Evolutionary conservation across 2,113 vertebrate genomes (phyloP), one percentile per base, ranked within the genome.

Genomic region (Caranx melampygus): DNA sequence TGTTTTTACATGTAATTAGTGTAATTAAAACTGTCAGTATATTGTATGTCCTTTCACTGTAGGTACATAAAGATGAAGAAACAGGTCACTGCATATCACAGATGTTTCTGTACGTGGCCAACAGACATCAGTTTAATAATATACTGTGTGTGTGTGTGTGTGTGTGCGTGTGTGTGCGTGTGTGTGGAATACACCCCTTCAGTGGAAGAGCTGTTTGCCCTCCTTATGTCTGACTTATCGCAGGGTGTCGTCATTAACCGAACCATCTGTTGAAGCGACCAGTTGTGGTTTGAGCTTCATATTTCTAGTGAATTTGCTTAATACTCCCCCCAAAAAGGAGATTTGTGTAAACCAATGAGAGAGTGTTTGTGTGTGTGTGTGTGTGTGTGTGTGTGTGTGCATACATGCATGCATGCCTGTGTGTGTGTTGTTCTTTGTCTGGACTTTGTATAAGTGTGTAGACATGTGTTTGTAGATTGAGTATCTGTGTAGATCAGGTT

Each of bases 261-360:
- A 20, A 51, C 20, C 49, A 51, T 51, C 20, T 60, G 45, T 18
- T 16, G 42, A 71, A 31, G 26, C 37, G 80, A 77, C 64, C 47
- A 20, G 52, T 11, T 65, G 34, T 60, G 69, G 69, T 37, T 78
- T 66, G 5, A 21, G 15, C 20, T 20, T 35, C 14, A 40, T 52
- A 60, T 45, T 82, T 70, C 75, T 74, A 59, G 59, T 86, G 35
- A 76, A 71, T 84, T 52, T 33, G 9, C 11, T 55, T 55, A 20
- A 64, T 64, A 33, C 35, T 42, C 8, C 49, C 21, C 6, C 67
- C 34, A 35, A 10, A 42, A 7, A 3, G 4, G 35, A 6, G 37
- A 37, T 7, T 37, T 6, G 7, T 37, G 3, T 37, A 37, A 33
- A 63, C 49, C 49, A 52, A 45, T 49, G 14, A 49, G 33, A 18